Percentiles rank a stretch among this genome's conserved stretches.
Evolutionary conservation across 2,113 vertebrate species (phyloP).

Genomic region (Dipodomys ordii): DNA sequence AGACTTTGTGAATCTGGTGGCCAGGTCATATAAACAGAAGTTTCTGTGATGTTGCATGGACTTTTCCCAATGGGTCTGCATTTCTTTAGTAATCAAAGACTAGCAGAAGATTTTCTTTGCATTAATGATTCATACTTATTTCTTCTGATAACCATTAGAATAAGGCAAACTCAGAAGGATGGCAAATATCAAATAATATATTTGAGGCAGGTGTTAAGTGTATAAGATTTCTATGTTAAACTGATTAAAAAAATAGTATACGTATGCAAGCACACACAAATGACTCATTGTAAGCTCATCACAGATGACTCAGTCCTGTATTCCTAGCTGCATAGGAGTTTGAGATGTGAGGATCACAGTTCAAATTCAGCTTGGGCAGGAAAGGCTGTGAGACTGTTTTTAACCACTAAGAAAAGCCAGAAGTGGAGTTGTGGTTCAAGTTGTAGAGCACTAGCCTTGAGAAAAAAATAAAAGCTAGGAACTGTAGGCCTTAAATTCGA

Average conservation of each 20-base stretch:
- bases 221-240: neutral
- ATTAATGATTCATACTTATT: neutral
- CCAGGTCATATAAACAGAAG: neutral
- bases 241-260: neutral
- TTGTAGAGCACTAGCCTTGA: too few relatives aligned
- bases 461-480: too few relatives aligned
- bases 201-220: neutral
- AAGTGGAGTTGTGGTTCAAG: too few relatives aligned
- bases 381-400: too few relatives aligned
- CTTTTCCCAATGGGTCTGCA: neutral
- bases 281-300: too few relatives aligned
- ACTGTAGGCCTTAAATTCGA: too few relatives aligned
- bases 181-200: too few relatives aligned
- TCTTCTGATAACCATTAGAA: neutral
- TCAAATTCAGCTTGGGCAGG: too few relatives aligned
- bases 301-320: too few relatives aligned
- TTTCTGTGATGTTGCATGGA: neutral
- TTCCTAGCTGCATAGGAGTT: too few relatives aligned
- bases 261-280: neutral
- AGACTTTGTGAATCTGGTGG: neutral
- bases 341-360: too few relatives aligned
- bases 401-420: too few relatives aligned
- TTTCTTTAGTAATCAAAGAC: conserved; percentile 11
- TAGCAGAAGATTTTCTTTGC: neutral
- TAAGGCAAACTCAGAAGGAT: neutral